These are phyloP conservation scores for Actenoides hombroni DNA, from an alignment of 2,113 vertebrate genomes.

Conservation along the genomic window DNA sequence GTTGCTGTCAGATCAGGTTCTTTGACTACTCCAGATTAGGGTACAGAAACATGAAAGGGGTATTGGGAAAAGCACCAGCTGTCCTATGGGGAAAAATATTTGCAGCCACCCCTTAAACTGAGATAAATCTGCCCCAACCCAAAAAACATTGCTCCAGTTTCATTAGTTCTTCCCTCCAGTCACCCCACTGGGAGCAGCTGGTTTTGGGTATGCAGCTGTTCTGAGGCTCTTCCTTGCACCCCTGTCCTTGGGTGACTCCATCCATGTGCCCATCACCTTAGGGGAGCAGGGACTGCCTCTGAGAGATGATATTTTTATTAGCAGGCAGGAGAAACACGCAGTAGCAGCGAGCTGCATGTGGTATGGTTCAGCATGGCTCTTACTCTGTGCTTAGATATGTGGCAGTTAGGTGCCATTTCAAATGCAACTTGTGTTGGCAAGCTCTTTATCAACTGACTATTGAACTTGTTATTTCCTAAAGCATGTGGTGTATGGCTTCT, in stretches of 20 bases:
- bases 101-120: not conserved
- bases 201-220: not conserved
- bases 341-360: not conserved
- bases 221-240: not conserved
- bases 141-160: not conserved
- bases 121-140: not conserved
- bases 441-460: slow-evolving; percentile 38
- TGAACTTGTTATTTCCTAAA: slow-evolving; percentile 63
- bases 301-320: not conserved
- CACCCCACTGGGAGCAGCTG: accelerated
- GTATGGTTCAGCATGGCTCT: not conserved
- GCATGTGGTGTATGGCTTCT: not conserved
- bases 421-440: slow-evolving; percentile 29
- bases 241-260: not conserved
- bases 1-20: accelerated
- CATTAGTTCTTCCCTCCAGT: accelerated
- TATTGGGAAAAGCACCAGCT: not conserved
- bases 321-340: not conserved
- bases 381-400: not conserved
- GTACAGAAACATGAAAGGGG: not conserved
- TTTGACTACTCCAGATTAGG: not conserved
- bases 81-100: not conserved
- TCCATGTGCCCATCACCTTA: accelerated
- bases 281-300: not conserved
- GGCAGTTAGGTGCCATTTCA: not conserved